Evolutionary conservation across 2,797 vertebrate genomes (phyloP), one percentile per base, ranked within the genome.

Genomic region (Eulemur albifrons): DNA sequence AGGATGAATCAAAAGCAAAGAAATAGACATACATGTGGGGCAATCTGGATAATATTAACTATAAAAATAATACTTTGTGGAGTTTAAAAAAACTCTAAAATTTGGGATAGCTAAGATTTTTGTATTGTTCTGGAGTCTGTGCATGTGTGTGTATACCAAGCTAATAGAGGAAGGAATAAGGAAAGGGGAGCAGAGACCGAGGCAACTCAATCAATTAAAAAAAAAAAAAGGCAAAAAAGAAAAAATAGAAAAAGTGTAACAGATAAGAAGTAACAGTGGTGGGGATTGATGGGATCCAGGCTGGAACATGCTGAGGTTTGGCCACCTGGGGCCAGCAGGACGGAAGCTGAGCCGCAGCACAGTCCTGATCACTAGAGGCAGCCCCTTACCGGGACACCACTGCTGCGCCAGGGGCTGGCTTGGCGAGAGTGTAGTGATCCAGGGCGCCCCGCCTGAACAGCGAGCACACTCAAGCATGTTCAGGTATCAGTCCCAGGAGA

Each of bases 41-140:
- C 11, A 21, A 72, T 70, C 13, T 54, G 11, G 32, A 70, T 14
- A 57, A 59, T n/a, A 73, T 43, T 72, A 70, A 32, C 12, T 86
- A 43, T 70, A 57, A 54, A 23, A 72, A 40, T 43, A 18, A 21
- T 9, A 32, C 52, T 13, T 85, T 11, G 7, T 43, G 38, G 35
- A 57, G 17, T 54, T n/a, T 27, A 65, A n/a, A 83, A 40, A 86
- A 79, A 79, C 6, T 14, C 17, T 82, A 82, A 82, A 82, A 61
- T 45, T 45, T 63, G 30, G 12, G 38, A 72, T 40, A 59, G 23
- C 13, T 72, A 72, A 87, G 52, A 14, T 73, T 18, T 72, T 73
- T 87, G 27, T 59, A 43, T 43, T 15, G 20, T 30, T 85, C 48
- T 59, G 27, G 57, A 4, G 25, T 27, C 23, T 27, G 23, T 21